Base-by-base conservation (phyloP, 2,113 vertebrate species). In the Myodes glareolus region DNA sequence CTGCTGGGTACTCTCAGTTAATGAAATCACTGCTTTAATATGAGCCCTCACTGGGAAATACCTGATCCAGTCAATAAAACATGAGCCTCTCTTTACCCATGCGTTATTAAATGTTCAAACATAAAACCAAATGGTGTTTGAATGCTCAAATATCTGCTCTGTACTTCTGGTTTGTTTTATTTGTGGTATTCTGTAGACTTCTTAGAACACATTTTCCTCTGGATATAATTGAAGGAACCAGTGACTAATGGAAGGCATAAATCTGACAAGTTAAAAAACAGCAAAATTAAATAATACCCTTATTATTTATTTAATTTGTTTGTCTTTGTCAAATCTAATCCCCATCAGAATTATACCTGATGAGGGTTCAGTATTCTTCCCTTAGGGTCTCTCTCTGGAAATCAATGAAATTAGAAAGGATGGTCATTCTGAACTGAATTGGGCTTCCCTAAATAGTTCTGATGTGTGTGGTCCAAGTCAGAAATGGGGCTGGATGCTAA, bases 231-330 rank as follows among this genome's bases (percentile, higher is more conserved):
- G 16, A 91, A 50, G 91, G 21, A 73, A 86, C 78, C 70, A 73
- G 36, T 90, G 92, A 84, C 84, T 25, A 97, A 81, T 73, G 29
- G 65, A 95, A 96, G 87, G 55, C 55, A 63, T 55, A 77, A 81
- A 55, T 33, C 63, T 97, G 7, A 19, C 11, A 84, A 39, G 75
- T 91, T 94, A 92, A 92, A 42, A 88, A 97, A 91, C 85, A 42
- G 33, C 85, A 25, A 84, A 47, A 90, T 63, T 86, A 94, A 95
- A 86, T 65, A 70, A 81, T 45, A 19, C 6, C 47, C 3, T 89
- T 67, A 47, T 86, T 47, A 47, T 47, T 47, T 47, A 47, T 47
- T 47, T 47, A 47, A 47, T 47, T 47, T 45, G 6, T 12, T 17
- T 52, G 42, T 80, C 55, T 84, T 58, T 82, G 42, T 90, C 42